phyloP scores from a whole-genome alignment of 2,113 vertebrate genomes.

The Arenaria interpres region DNA sequence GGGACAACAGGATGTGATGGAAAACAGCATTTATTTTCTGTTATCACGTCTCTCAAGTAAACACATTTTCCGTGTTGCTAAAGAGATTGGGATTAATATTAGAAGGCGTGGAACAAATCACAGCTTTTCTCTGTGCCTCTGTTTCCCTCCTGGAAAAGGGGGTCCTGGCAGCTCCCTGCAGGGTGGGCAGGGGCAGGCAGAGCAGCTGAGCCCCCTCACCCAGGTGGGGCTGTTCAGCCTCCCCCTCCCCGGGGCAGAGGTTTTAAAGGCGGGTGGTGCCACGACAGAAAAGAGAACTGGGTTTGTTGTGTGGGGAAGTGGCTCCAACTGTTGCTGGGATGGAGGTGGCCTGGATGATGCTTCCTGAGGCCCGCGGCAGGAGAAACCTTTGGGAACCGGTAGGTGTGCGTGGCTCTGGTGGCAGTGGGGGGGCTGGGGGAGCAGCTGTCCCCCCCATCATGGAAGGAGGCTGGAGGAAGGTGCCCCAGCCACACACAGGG shows the following conservation, averaged over 20 bases:
- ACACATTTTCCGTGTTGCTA: neutral
- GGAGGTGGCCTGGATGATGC: constrained; percentile 40
- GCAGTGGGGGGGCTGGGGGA: neutral
- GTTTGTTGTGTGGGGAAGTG: constrained; percentile 86
- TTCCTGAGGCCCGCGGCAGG: constrained; percentile 78
- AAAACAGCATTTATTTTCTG: neutral
- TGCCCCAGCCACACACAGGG: fast-evolving
- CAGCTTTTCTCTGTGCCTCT: neutral
- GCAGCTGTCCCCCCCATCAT: neutral
- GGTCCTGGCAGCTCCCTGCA: neutral
- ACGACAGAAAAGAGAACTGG: constrained; percentile 36
- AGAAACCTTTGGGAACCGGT: constrained; percentile 78
- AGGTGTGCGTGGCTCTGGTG: neutral
- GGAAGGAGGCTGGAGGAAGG: neutral
- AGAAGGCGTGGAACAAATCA: neutral
- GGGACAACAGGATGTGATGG: neutral
- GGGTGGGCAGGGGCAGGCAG: neutral
- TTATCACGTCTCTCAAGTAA: neutral
- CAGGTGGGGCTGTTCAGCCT: neutral
- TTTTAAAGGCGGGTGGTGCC: neutral
- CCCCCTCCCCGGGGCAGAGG: neutral
- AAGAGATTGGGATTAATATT: neutral
- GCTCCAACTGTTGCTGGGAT: constrained; percentile 83
- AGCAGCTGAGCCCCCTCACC: neutral
- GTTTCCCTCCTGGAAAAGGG: neutral